These are phyloP conservation scores for Apis laboriosa DNA, from an alignment of 1,140 invertebrate genomes.

Conservation along the genomic window DNA sequence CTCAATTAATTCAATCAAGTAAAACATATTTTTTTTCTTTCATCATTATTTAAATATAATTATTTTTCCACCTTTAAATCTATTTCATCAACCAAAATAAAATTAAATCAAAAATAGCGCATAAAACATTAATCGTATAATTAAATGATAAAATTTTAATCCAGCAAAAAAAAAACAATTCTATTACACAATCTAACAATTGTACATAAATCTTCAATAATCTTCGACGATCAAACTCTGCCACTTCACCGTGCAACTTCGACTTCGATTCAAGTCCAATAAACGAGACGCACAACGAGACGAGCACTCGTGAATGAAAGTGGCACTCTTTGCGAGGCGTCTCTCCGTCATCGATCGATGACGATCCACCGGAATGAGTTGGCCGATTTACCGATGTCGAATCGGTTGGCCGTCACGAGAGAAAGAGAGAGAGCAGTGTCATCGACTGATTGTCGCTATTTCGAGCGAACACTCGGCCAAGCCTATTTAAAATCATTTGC, in stretches of 20 bases:
- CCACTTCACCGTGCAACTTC: not conserved
- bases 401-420: constrained; percentile 28
- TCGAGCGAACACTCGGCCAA: constrained; percentile 47
- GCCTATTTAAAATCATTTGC: constrained; percentile 57
- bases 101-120: no score
- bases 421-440: constrained; percentile 46
- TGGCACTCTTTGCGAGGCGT: not conserved
- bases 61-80: no score
- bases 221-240: not conserved
- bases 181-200: not conserved
- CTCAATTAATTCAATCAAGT: no score
- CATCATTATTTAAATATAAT: no score
- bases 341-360: constrained; percentile 43
- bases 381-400: constrained; percentile 48
- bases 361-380: constrained; percentile 27
- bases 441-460: constrained; percentile 68
- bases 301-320: not conserved
- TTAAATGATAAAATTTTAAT: no score
- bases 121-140: no score
- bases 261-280: not conserved
- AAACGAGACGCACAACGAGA: not conserved
- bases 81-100: no score
- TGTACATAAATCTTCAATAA: no score
- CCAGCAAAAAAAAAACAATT: not conserved
- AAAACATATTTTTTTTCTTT: no score